These are phyloP conservation scores for Drosophila stalkeri DNA, from an alignment of 2,888 invertebrate species.

Conservation along the genomic window DNA sequence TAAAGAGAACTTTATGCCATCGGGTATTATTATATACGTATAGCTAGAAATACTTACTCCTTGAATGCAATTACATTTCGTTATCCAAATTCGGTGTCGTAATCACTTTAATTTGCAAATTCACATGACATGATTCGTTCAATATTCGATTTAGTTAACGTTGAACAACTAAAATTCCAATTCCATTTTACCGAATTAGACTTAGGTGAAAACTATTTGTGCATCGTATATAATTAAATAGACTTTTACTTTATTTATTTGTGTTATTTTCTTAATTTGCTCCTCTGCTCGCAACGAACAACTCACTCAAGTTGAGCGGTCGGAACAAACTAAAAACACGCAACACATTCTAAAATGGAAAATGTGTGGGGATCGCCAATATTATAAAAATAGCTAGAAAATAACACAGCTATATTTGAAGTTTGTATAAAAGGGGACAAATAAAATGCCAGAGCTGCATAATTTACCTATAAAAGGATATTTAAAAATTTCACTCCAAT, in stretches of 20 bases:
- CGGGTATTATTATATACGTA: background rate
- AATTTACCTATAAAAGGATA: slow-evolving; percentile 16
- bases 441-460: slow-evolving; percentile 10
- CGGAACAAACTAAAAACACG: slow-evolving; percentile 70
- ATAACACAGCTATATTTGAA: slow-evolving; percentile 68
- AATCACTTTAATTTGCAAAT: slow-evolving; percentile 46
- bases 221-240: slow-evolving; percentile 42
- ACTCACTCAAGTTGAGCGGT: slow-evolving; percentile 79
- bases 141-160: slow-evolving; percentile 33
- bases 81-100: slow-evolving; percentile 58
- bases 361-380: slow-evolving; percentile 69
- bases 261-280: slow-evolving; percentile 24
- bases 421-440: slow-evolving; percentile 49
- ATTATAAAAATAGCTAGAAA: slow-evolving; percentile 69
- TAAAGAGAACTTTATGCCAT: slow-evolving; percentile 3
- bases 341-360: slow-evolving; percentile 72
- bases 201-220: slow-evolving; percentile 68
- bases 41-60: slow-evolving; percentile 39
- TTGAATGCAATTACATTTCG: slow-evolving; percentile 25
- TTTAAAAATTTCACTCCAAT: no score
- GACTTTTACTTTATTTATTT: slow-evolving; percentile 21
- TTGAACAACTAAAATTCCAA: slow-evolving; percentile 71
- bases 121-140: slow-evolving; percentile 36
- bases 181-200: slow-evolving; percentile 79
- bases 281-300: slow-evolving; percentile 62